Percentiles rank a stretch among this genome's conserved stretches.
Evolutionary conservation across 2,113 vertebrate genomes (phyloP).

Genomic region (Nibea coibor): DNA sequence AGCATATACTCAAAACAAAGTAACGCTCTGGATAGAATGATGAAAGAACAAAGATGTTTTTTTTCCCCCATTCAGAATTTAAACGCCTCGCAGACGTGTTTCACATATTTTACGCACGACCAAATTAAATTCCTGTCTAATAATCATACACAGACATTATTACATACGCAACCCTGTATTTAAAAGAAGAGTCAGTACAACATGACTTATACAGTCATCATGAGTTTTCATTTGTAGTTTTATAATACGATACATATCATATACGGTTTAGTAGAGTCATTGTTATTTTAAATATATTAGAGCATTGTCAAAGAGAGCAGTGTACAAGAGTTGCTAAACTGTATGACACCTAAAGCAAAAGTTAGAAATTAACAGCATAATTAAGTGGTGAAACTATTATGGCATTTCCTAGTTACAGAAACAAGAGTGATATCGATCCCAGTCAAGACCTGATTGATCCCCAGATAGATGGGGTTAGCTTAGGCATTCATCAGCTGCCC

Average conservation of each 20-base stretch:
- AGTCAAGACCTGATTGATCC: constrained; percentile 83
- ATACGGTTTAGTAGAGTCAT: background rate
- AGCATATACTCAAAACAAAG: constrained; percentile 71
- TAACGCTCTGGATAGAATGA: constrained; percentile 51
- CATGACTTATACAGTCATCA: constrained; percentile 1
- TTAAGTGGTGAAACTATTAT: constrained; percentile 84
- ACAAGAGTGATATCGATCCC: constrained; percentile 84
- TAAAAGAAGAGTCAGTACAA: constrained; percentile 21
- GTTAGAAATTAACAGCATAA: constrained; percentile 84
- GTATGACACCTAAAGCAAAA: constrained; percentile 77
- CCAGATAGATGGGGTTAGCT: constrained; percentile 82
- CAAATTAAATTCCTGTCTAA: constrained; percentile 27
- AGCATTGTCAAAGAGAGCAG: constrained; percentile 19
- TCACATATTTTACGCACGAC: constrained; percentile 25
- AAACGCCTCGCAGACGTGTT: constrained; percentile 33
- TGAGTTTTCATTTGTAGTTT: background rate
- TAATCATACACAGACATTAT: constrained; percentile 15
- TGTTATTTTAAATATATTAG: constrained; percentile 12
- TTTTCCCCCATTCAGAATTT: constrained; percentile 51
- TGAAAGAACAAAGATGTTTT: constrained; percentile 59
- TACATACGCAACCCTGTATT: constrained; percentile 12
- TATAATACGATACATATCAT: background rate
- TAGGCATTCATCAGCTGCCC: constrained; percentile 83
- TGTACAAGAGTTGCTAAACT: constrained; percentile 58
- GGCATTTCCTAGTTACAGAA: constrained; percentile 84